phyloP scores from a whole-genome alignment of 2,888 invertebrate species.

The Cenopis cana region DNA sequence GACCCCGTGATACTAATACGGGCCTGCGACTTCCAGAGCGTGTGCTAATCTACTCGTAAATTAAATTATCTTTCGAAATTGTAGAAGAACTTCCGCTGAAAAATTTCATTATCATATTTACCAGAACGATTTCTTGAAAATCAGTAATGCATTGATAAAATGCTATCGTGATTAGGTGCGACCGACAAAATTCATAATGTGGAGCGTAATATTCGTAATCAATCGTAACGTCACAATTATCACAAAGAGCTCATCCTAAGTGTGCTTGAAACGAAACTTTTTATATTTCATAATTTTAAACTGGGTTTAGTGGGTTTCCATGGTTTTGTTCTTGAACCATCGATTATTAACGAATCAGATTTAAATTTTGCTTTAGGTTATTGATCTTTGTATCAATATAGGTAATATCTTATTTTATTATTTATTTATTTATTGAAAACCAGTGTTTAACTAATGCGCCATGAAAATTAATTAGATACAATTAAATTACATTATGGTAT shows the following conservation, averaged over 20 bases:
- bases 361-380: neutral
- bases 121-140: neutral
- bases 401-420: too few relatives aligned
- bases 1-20: neutral
- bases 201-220: neutral
- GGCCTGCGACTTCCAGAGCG: too few relatives aligned
- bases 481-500: too few relatives aligned
- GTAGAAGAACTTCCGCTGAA: too few relatives aligned
- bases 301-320: too few relatives aligned
- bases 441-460: too few relatives aligned
- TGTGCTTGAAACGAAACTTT: neutral
- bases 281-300: neutral
- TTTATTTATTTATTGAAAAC: too few relatives aligned
- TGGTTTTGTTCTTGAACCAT: too few relatives aligned
- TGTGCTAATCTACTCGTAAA: too few relatives aligned
- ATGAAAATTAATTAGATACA: too few relatives aligned
- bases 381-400: neutral
- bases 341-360: neutral
- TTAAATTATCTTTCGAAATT: too few relatives aligned
- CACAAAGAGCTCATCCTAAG: neutral
- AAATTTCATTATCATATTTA: neutral
- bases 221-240: too few relatives aligned
- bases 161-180: neutral
- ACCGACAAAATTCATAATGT: neutral
- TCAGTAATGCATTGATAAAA: neutral